phyloP scores from a whole-genome alignment of 2,113 vertebrate genomes.

The Vimba vimba region DNA sequence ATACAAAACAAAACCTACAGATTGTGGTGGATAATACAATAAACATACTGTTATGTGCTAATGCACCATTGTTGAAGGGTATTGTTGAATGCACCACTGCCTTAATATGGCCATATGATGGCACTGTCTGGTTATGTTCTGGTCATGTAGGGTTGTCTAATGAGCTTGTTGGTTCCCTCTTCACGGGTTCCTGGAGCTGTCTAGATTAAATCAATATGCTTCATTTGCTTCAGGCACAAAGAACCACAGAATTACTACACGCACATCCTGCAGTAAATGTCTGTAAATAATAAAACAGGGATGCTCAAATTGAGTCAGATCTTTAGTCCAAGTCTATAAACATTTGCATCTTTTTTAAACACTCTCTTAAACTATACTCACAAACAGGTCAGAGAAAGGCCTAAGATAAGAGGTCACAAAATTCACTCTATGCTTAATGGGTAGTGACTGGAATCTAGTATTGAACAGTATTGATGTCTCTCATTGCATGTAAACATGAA shows the following conservation, averaged over 20 bases:
- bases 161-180: background rate
- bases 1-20: background rate
- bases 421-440: background rate
- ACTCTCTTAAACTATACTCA: background rate
- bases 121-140: conserved; percentile 32
- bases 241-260: background rate
- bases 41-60: background rate
- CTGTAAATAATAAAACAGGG: background rate
- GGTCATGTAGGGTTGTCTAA: background rate
- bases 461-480: conserved; percentile 10
- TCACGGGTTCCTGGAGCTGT: conserved; percentile 4
- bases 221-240: conserved; percentile 21
- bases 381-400: background rate
- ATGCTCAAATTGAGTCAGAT: background rate
- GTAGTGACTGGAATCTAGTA: background rate
- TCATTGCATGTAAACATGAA: background rate
- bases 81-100: background rate
- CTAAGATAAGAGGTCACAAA: background rate
- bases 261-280: background rate
- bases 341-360: background rate
- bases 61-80: background rate
- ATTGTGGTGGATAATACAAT: background rate
- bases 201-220: conserved; percentile 22
- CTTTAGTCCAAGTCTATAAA: background rate
- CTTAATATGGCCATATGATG: conserved; percentile 37